Evolutionary conservation across 1,140 invertebrate species (phyloP).

Genomic region (Helicoverpa zea): DNA sequence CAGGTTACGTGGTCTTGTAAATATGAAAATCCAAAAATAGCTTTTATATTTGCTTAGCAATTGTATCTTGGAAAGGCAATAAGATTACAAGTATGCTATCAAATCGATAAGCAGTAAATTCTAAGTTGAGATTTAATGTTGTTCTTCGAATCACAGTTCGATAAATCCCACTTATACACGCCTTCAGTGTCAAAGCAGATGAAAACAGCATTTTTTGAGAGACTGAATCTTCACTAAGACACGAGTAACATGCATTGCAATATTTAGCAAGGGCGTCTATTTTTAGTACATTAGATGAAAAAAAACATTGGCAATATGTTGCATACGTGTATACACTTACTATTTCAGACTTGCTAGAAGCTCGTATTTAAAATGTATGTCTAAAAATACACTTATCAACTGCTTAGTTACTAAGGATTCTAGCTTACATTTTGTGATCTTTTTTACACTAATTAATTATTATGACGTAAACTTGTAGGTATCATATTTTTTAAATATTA

Average conservation of each 20-base stretch:
- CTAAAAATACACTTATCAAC: background rate
- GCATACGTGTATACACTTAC: background rate
- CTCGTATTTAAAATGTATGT: background rate
- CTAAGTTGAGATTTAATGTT: background rate
- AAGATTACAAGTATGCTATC: background rate
- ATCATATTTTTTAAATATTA: too few species aligned
- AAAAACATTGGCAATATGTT: slow-evolving; percentile 1
- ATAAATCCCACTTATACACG: background rate
- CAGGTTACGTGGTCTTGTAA: too few species aligned
- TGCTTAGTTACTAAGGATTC: too few species aligned
- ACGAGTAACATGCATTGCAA: background rate
- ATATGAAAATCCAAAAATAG: too few species aligned
- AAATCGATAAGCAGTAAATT: slow-evolving; percentile 16
- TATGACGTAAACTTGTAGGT: too few species aligned
- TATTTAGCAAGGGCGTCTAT: slow-evolving; percentile 3
- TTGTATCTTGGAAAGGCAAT: background rate
- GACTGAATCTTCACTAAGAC: background rate
- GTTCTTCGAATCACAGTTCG: background rate
- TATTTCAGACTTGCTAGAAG: background rate
- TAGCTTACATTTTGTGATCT: too few species aligned
- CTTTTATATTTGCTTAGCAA: background rate
- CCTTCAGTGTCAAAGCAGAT: background rate
- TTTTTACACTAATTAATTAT: too few species aligned
- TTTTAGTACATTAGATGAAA: background rate
- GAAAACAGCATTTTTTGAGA: background rate